Percentiles rank a stretch among this genome's conserved stretches.
Evolutionary conservation across 2,113 vertebrate genomes (phyloP).

Genomic region (Scalopus aquaticus): DNA sequence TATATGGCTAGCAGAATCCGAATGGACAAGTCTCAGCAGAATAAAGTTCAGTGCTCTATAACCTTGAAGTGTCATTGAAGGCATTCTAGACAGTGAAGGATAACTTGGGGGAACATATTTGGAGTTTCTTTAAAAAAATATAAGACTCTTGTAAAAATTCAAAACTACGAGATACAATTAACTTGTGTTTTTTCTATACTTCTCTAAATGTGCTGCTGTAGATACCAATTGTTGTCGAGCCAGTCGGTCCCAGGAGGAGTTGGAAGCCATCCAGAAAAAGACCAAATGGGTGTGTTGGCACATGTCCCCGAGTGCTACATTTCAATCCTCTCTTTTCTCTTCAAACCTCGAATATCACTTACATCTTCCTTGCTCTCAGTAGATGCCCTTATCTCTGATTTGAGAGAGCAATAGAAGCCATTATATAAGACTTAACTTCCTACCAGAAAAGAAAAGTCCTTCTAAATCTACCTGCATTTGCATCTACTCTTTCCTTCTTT

Average conservation of each 20-base stretch:
- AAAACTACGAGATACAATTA: background rate
- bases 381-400: background rate
- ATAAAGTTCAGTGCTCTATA: background rate
- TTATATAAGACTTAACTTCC: background rate
- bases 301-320: background rate
- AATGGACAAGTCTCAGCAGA: background rate
- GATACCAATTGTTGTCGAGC: background rate
- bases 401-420: background rate
- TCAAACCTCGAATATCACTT: background rate
- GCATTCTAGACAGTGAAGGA: background rate
- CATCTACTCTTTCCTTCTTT: background rate
- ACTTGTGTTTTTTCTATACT: background rate
- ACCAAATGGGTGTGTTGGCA: background rate
- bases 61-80: background rate
- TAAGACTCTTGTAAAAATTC: background rate
- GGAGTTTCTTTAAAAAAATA: conserved; percentile 11
- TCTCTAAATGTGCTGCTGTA: background rate
- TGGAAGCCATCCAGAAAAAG: background rate
- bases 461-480: background rate
- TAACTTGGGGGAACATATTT: background rate
- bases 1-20: background rate
- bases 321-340: background rate
- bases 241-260: background rate
- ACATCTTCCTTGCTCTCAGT: background rate
- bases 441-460: background rate